These are phyloP conservation scores for Protophormia terraenovae DNA, from an alignment of 2,888 invertebrate genomes.

Conservation along the genomic window DNA sequence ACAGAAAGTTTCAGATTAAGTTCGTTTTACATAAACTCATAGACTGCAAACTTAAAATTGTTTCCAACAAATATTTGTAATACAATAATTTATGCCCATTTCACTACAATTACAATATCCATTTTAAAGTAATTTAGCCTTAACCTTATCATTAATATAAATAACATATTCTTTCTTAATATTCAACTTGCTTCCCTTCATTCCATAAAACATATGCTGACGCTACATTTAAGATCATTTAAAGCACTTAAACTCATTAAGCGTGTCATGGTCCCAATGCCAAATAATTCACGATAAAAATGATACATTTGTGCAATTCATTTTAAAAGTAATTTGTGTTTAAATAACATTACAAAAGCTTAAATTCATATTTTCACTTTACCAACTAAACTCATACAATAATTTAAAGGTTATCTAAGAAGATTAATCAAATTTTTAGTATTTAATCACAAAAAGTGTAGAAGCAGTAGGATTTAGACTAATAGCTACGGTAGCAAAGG, in stretches of 20 bases:
- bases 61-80: no score
- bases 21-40: no score
- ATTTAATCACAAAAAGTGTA: slow-evolving; percentile 44
- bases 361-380: slow-evolving; percentile 56
- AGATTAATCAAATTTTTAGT: slow-evolving; percentile 77
- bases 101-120: no score
- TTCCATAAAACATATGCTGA: neutral
- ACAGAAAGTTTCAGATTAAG: no score
- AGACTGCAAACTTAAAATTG: no score
- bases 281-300: slow-evolving; percentile 40
- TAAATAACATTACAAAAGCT: slow-evolving; percentile 70
- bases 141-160: no score
- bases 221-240: neutral
- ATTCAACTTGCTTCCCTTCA: no score
- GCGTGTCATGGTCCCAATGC: slow-evolving; percentile 18
- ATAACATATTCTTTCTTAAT: no score
- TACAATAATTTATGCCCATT: no score
- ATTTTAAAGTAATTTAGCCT: no score
- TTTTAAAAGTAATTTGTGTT: slow-evolving; percentile 65
- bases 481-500: slow-evolving; percentile 41
- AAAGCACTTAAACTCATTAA: slow-evolving; percentile 55
- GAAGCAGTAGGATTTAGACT: neutral
- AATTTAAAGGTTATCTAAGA: slow-evolving; percentile 75
- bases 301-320: slow-evolving; percentile 67
- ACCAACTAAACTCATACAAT: neutral